phyloP scores from a whole-genome alignment of 2,113 vertebrate species.

The Rhineura floridana region DNA sequence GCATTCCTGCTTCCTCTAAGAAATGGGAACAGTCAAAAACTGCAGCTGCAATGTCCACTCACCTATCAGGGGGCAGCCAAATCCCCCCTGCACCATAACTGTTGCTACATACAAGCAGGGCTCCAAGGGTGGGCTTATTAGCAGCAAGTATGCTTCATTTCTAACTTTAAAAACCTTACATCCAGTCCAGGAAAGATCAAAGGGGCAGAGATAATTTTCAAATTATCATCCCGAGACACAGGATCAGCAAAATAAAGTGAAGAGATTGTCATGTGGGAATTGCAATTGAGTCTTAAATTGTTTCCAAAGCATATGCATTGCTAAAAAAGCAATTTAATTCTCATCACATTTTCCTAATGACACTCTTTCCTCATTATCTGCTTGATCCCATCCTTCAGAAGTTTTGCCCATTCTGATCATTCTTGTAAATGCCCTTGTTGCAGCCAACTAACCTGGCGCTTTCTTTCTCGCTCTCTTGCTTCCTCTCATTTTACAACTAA shows the following conservation, averaged over 20 bases:
- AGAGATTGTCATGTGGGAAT: not conserved
- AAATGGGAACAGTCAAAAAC: not conserved
- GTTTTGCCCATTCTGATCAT: not conserved
- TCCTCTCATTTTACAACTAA: constrained; percentile 17
- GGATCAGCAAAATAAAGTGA: not conserved
- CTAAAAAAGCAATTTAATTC: constrained; percentile 34
- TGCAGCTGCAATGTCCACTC: not conserved
- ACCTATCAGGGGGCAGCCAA: not conserved
- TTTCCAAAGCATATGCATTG: not conserved
- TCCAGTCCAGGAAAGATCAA: not conserved
- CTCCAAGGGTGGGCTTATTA: not conserved
- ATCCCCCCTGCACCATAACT: not conserved
- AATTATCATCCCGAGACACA: not conserved
- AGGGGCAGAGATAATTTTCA: not conserved
- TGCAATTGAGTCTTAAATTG: constrained; percentile 25
- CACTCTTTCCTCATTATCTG: not conserved
- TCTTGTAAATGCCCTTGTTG: constrained; percentile 5
- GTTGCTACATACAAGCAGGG: not conserved
- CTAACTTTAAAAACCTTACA: not conserved
- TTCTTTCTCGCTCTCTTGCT: not conserved
- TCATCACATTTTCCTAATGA: constrained; percentile 14
- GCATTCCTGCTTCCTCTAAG: not conserved
- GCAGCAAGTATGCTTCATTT: not conserved
- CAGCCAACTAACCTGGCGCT: not conserved
- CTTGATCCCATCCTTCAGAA: not conserved